These are phyloP conservation scores for Micrastur ruficollis DNA, from an alignment of 2,797 vertebrate species.

Conservation along the genomic window DNA sequence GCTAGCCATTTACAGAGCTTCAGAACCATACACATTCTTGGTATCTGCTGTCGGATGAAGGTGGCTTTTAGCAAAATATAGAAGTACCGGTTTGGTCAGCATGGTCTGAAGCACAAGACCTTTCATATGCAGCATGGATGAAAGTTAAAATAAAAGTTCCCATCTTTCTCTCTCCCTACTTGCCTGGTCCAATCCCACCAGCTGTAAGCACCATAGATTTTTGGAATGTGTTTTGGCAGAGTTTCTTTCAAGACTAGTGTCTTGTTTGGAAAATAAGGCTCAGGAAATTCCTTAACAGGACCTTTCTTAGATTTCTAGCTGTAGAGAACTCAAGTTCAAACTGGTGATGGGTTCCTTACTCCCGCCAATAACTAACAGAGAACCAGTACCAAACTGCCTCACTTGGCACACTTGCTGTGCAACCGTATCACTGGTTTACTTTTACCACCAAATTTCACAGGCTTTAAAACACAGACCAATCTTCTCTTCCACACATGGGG, in stretches of 20 bases:
- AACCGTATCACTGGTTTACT: rapidly evolving
- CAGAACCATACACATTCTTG: rapidly evolving
- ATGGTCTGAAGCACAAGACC: not conserved
- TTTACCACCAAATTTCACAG: not conserved
- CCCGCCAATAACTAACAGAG: not conserved
- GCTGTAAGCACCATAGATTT: not conserved
- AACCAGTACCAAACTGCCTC: not conserved
- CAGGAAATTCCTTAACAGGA: not conserved
- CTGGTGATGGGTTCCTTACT: not conserved
- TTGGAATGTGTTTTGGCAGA: not conserved
- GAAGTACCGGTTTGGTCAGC: not conserved
- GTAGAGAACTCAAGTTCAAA: not conserved
- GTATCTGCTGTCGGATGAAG: not conserved
- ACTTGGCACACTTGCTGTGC: rapidly evolving
- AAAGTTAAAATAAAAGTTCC: not conserved
- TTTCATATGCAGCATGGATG: rapidly evolving
- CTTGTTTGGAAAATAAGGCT: not conserved
- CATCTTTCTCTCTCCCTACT: not conserved
- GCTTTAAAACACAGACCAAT: not conserved
- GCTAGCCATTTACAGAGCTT: not conserved
- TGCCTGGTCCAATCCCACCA: not conserved
- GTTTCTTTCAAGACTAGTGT: not conserved
- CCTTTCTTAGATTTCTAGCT: not conserved
- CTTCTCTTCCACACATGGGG: no score
- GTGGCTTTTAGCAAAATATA: not conserved